These are phyloP conservation scores for Meteorus cinctellus DNA, from an alignment of 2,888 invertebrate species.

Conservation along the genomic window DNA sequence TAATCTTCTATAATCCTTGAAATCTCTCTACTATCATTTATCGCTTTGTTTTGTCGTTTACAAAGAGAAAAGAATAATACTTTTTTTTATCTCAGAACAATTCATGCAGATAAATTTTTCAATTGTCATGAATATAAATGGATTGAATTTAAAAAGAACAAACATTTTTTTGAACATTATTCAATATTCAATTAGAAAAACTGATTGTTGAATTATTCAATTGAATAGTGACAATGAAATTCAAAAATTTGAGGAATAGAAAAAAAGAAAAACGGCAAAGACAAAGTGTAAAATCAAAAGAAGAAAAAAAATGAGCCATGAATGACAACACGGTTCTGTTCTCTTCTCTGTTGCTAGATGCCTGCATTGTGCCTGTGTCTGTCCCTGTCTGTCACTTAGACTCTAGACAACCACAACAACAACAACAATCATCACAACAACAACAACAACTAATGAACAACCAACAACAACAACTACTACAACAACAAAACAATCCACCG, in stretches of 20 bases:
- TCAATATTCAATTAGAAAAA: constrained; percentile 4
- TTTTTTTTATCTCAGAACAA: not conserved
- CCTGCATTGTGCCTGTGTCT: constrained; percentile 80
- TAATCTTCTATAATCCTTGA: constrained; percentile 1
- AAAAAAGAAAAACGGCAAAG: constrained; percentile 33
- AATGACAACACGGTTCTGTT: constrained; percentile 74
- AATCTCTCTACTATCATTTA: not conserved
- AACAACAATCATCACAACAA: constrained; percentile 55
- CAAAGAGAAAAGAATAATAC: constrained; percentile 1
- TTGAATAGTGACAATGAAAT: not conserved
- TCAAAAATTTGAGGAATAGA: not conserved
- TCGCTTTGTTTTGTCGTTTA: not conserved
- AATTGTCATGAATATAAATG: not conserved
- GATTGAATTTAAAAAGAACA: not conserved
- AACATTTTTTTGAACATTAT: not conserved
- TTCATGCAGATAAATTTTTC: not conserved
- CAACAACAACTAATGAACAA: constrained; percentile 69
- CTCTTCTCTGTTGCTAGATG: constrained; percentile 95
- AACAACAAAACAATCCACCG: constrained; percentile 74
- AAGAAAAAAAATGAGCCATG: constrained; percentile 66
- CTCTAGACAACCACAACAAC: constrained; percentile 72
- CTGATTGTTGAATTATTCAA: constrained; percentile 8
- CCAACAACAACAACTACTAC: constrained; percentile 69
- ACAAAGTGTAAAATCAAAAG: constrained; percentile 40
- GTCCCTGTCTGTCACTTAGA: constrained; percentile 74